Evolutionary conservation across 2,113 vertebrate genomes (phyloP), one percentile per base, ranked within the genome.

Genomic region (Spilogale gracilis): DNA sequence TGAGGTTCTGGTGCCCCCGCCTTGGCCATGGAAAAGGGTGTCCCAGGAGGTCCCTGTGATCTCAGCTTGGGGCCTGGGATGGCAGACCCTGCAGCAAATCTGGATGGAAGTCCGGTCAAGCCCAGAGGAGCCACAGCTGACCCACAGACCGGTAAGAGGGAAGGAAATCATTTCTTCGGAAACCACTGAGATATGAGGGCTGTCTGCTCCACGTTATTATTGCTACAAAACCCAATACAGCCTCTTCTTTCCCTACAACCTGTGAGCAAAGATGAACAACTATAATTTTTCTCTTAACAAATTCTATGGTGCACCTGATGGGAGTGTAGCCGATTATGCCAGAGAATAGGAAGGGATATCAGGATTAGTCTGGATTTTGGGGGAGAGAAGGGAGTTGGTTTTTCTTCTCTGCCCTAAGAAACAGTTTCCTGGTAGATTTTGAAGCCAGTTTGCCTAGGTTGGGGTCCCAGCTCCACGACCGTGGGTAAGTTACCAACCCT

Each of bases 31-130:
- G 38, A 54, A 43, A 43, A 45, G 12, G 2, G 6, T 0, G 12
- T 16, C 48, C 56, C 38, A 2, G 10, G 2, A 9, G 38, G 30
- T 0, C 43, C 1, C 0, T 50, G 25, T 43, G 2, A 8, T 43
- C 54, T 54, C 20, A 12, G 43, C 71, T 45, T 27, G 11, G 21
- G 6, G 3, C 61, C 54, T 21, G 27, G 13, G 50, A 32, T 13
- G 10, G 50, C 32, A 43, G 27, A 3, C 16, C 25, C 20, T 21
- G 61, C 52, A 85, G 43, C 54, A 58, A 20, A 12, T 23, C 21
- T 67, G 38, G 58, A 32, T 4, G 8, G 74, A 91, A 52, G 52
- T 16, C 81, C 2, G 0, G 56, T 12, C 56, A 4, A 23, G 81
- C 45, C 56, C 56, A n/a, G 45, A 3, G 3, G 45, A 52, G 67